Percentiles rank a stretch among this genome's conserved stretches.
These are phyloP conservation scores for Lepidocolaptes lacrymiger DNA, from an alignment of 2,797 vertebrate species.

Conservation along the genomic window DNA sequence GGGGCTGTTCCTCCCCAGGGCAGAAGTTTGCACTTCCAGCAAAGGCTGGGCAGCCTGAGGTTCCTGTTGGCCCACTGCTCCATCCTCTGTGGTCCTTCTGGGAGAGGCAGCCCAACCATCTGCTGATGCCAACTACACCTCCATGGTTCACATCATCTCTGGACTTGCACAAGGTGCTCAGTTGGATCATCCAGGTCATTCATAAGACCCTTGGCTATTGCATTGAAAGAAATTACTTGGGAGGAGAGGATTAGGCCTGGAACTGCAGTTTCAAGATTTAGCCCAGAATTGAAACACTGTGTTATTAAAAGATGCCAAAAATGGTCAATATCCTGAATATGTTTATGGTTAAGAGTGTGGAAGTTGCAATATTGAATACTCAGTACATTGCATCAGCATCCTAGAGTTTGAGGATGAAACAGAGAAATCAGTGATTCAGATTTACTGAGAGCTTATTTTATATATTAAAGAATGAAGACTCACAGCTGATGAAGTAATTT, in stretches of 20 bases:
- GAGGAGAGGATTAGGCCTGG: neutral
- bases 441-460: slow-evolving; percentile 33
- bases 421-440: neutral
- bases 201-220: neutral
- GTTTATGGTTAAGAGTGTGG: neutral
- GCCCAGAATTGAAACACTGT: neutral
- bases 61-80: neutral
- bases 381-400: neutral
- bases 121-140: neutral
- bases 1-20: neutral
- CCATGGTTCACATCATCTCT: neutral
- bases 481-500: slow-evolving; percentile 53
- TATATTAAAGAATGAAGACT: slow-evolving; percentile 25
- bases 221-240: neutral
- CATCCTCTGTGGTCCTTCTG: neutral
- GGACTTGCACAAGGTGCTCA: neutral
- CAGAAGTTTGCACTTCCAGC: neutral
- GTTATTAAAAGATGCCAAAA: neutral
- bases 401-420: neutral
- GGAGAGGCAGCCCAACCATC: neutral
- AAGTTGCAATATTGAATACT: neutral
- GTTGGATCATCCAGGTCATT: neutral
- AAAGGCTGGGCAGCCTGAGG: neutral
- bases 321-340: neutral
- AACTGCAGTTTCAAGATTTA: neutral